Evolutionary conservation across 2,113 vertebrate species (phyloP), one percentile per base, ranked within the genome.

Genomic region (Melanostigma gelatinosum): DNA sequence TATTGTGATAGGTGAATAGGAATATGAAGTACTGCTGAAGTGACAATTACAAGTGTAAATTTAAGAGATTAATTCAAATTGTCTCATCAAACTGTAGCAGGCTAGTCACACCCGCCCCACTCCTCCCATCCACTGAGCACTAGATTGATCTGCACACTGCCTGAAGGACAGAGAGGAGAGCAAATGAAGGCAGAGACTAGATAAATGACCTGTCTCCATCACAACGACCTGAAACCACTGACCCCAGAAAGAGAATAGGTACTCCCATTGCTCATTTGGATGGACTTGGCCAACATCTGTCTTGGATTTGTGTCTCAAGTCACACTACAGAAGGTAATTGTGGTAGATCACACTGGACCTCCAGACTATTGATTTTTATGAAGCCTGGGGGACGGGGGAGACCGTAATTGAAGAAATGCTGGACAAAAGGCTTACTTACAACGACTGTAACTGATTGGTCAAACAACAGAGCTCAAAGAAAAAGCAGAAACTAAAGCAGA

Each of bases 351-450:
- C 27, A 40, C 27, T 42, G 58, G 57, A 80, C 71, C 50, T 83
- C 42, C 60, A 44, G 62, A 82, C 27, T 79, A 88, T 84, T 77
- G 87, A 88, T 84, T 78, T 79, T 15, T 67, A 42, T 62, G 34
- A 79, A 73, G 76, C 82, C 79, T 62, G 16, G 38, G 63, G 65
- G 67, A 70, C 24, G 61, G 32, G 61, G 29, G 32, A 82, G 82
- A 83, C 57, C 36, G 42, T 71, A 81, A 80, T 75, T 67, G 34
- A 85, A 61, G 66, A 73, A 62, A 55, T 70, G 13, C 64, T 46
- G 32, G 27, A 84, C 54, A 70, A 68, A 72, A 18, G 32, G 22
- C 65, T 48, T 72, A 66, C 82, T 69, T 82, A 22, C 20, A 66
- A 88, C 66, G 78, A 16, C 24, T 69, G 66, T 70, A 66, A 4